Evolutionary conservation across 1,140 invertebrate species (phyloP).

Genomic region (Augochlora pura): DNA sequence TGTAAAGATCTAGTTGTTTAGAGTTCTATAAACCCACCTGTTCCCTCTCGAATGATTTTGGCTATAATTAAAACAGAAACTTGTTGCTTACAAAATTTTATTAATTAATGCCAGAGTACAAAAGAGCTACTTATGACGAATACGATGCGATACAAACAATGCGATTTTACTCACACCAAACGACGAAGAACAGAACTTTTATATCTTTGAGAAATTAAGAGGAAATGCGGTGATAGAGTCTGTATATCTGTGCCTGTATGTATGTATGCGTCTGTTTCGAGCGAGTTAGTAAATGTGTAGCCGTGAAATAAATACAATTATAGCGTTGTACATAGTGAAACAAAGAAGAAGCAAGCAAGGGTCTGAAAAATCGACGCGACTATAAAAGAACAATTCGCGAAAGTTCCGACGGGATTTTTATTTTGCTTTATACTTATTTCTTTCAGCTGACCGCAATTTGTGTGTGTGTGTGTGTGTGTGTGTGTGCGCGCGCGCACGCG

Average conservation of each 20-base stretch:
- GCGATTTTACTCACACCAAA: constrained; percentile 71
- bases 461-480: no score
- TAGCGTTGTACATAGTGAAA: constrained; percentile 23
- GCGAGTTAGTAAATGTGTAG: neutral
- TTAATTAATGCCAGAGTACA: constrained; percentile 76
- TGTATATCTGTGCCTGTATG: no score
- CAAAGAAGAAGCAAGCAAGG: constrained; percentile 20
- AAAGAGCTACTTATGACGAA: constrained; percentile 71
- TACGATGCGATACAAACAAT: constrained; percentile 70
- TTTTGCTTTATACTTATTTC: neutral
- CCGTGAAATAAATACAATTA: constrained; percentile 46
- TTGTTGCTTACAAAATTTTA: constrained; percentile 76
- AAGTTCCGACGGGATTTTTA: neutral
- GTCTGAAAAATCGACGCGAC: constrained; percentile 1
- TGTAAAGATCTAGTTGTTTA: neutral
- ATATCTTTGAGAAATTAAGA: constrained; percentile 9
- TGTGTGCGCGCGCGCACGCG: no score
- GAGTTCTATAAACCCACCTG: no score
- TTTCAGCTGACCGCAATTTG: neutral
- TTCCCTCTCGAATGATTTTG: no score
- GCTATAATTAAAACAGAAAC: no score
- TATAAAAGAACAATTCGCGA: constrained; percentile 19
- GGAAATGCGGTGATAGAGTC: constrained; percentile 26
- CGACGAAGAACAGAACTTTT: constrained; percentile 30
- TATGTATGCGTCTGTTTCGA: neutral